Percentiles rank a stretch among this genome's conserved stretches.
phyloP scores from a whole-genome alignment of 2,113 vertebrate species.

The Dasypus novemcinctus region DNA sequence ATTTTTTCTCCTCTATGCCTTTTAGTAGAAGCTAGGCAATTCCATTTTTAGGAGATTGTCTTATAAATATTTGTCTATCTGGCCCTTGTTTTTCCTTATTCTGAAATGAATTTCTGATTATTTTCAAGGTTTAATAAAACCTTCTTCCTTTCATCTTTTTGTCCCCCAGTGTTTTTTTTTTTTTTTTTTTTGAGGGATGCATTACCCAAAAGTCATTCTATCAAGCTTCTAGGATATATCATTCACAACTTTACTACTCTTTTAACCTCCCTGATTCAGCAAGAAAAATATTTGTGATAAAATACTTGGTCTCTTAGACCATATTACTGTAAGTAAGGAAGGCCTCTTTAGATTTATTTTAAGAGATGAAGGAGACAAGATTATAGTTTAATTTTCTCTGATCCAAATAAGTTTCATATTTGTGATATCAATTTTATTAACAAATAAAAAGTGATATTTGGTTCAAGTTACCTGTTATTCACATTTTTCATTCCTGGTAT shows the following conservation, averaged over 20 bases:
- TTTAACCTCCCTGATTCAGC: neutral
- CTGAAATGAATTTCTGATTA: neutral
- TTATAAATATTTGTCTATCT: neutral
- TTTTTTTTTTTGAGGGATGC: neutral
- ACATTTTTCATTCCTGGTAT: neutral
- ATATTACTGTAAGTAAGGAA: neutral
- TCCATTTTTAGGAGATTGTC: neutral
- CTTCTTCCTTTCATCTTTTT: neutral
- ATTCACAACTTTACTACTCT: neutral
- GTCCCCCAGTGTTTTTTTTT: neutral
- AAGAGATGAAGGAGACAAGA: neutral
- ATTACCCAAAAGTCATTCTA: neutral
- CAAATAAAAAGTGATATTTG: neutral
- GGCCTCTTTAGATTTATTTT: neutral
- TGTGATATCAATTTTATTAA: slow-evolving; percentile 15
- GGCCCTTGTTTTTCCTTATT: neutral
- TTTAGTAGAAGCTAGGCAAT: neutral
- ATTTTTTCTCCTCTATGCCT: neutral
- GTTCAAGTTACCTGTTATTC: neutral
- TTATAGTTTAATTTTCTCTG: slow-evolving; percentile 47
- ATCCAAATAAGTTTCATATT: neutral
- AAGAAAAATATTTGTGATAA: neutral
- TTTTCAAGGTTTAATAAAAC: slow-evolving; percentile 16
- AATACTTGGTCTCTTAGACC: neutral
- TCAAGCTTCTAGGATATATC: neutral